Evolutionary conservation across 2,797 vertebrate species (phyloP), one percentile per base, ranked within the genome.

Genomic region (Eulemur albifrons): DNA sequence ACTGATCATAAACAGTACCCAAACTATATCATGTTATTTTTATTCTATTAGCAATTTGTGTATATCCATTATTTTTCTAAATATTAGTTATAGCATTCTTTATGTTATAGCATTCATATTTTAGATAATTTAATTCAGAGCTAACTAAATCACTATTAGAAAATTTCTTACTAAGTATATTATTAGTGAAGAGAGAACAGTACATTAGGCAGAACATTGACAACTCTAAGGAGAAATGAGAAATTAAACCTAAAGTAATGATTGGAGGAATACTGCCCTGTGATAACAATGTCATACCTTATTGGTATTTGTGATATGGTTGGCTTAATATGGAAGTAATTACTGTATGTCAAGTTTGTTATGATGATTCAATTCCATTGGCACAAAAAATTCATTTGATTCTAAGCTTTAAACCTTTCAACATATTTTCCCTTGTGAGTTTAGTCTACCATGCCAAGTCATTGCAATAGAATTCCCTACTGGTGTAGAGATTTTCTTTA

Each of bases 361-460:
- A 82, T 92, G 21, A 84, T 72, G 90, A 93, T 50, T 67, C 63
- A 87, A 93, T 95, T 93, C 48, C 94, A 40, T 59, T 93, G 93
- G 15, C 48, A 96, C 25, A 69, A 93, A 94, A 14, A 94, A 43
- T 84, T 95, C 20, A 93, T 84, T 84, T 88, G 21, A 97, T 97
- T 87, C 75, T 95, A 92, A 84, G 43, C 79, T 96, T 94, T 93
- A 81, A 96, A 88, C 2, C 7, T 96, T 90, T 82, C 5, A 96
- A 70, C 5, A 90, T 90, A 70, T 18, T 92, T 83, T 38, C 82
- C 76, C 70, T 72, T 61, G 54, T 76, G 75, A 90, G 40, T 96
- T 97, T 88, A 96, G 50, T 83, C 94, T 97, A 43, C 85, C 65
- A 69, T 95, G 67, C 20, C 73, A 77, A 97, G 92, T 87, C 61